Evolutionary conservation across 1,140 invertebrate species (phyloP), one percentile per base, ranked within the genome.

Genomic region (Sesamia nonagrioides): DNA sequence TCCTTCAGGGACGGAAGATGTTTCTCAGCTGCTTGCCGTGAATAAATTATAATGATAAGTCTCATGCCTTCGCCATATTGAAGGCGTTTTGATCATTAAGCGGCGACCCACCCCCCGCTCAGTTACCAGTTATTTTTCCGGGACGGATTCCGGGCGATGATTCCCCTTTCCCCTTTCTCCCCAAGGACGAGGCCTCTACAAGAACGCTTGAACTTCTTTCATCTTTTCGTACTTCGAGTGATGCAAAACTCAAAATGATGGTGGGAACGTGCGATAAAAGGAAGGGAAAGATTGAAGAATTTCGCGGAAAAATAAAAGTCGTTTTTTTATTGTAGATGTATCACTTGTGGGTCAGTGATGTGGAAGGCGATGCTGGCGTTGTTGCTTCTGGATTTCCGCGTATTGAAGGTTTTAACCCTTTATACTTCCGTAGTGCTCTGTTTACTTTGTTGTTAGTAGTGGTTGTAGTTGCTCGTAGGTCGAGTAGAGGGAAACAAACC

Each of bases 1-100:
- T 54, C 48, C 50, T 56, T 40, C 11, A 68, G n/a, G 45, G 69
- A 69, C 78, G 72, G 69, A 72, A 63, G 72, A 82, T 68, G 77
- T 77, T 74, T 76, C 69, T 78, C 78, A 66, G 82, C 83, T 87
- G 86, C 86, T 89, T 84, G 79, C 88, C 83, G 83, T 94, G 91
- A 93, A 94, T 93, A 92, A 94, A 92, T 92, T 92, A 93, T 93
- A 92, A 91, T 87, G 89, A 90, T 92, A 93, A 91, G 87, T 84
- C 86, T 83, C 85, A 85, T 89, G 90, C 86, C 89, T 89, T 89
- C 88, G 87, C 88, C 88, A 92, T 94, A 93, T 94, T 92, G 90
- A 88, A 92, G 90, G 86, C 89, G 89, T 91, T 91, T 88, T 92
- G 89, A 92, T 92, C 88, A 91, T 92, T 92, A 94, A 91, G 84